phyloP scores from a whole-genome alignment of 2,888 invertebrate genomes.

The Euproctis similis region DNA sequence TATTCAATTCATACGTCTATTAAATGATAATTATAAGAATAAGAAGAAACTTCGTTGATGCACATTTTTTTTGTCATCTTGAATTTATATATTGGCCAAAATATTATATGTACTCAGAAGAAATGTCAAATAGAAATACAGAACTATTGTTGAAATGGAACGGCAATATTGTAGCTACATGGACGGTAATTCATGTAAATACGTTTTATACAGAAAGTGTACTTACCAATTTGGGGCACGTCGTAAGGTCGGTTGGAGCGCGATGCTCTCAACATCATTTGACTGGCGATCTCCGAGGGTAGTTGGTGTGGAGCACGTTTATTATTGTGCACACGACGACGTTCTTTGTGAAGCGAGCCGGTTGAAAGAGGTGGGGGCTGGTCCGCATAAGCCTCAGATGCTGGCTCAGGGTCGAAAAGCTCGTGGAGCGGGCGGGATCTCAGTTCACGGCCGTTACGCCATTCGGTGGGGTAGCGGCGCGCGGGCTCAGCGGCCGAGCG shows the following conservation, averaged over 20 bases:
- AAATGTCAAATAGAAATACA: no score
- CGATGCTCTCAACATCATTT: conserved; percentile 86
- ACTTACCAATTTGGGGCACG: conserved; percentile 90
- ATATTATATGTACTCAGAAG: no score
- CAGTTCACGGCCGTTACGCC: conserved; percentile 48
- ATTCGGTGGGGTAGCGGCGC: conserved; percentile 53
- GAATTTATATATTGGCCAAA: no score
- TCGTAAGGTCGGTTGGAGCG: conserved; percentile 87
- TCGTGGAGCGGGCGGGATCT: conserved; percentile 54
- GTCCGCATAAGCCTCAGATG: conserved; percentile 28
- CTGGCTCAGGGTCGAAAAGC: conserved; percentile 55
- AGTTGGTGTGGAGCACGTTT: conserved; percentile 56
- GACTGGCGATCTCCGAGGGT: conserved; percentile 79
- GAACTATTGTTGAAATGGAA: no score
- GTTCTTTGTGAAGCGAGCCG: conserved; percentile 50
- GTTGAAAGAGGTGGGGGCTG: conserved; percentile 38
- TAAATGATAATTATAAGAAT: no score
- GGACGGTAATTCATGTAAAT: no score
- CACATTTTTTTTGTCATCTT: no score
- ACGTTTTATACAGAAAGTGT: no score
- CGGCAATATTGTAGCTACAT: no score
- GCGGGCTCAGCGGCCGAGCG: conserved; percentile 55
- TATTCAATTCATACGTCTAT: no score
- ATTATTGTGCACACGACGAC: conserved; percentile 46
- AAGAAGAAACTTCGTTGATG: no score